Base-by-base conservation (phyloP, 2,888 invertebrate species). In the Iselma pallidipennis region DNA sequence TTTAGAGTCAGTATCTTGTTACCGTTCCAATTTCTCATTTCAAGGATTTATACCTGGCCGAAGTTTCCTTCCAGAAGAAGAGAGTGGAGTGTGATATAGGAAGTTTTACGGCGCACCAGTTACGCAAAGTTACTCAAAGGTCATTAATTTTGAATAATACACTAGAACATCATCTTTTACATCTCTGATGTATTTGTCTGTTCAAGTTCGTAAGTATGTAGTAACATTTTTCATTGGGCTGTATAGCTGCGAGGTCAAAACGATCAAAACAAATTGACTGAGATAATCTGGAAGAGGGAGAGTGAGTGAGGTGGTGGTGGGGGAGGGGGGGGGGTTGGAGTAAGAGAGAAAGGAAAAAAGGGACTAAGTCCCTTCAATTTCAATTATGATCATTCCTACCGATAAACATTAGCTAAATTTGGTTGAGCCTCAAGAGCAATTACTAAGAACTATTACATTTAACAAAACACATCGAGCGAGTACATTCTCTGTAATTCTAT, bases 331-430 rank as follows among this genome's bases (percentile, higher is more conserved):
- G n/a, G n/a, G n/a, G n/a, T n/a, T n/a, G n/a, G n/a, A n/a, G n/a
- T n/a, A n/a, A 45, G 19, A 45, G n/a, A n/a, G 19, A 2, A 1
- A 5, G n/a, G 4, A 9, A n/a, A 45, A 10, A 23, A 23, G 3
- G 19, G 4, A 21, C 6, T 2, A 9, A 37, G 9, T 37, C 23
- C 4, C 42, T 5, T 23, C 19, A 45, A 45, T 45, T 45, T 45
- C 23, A 45, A 45, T 45, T 45, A 45, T 23, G n/a, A 45, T 45
- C 21, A 45, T 45, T 45, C 12, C 45, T 45, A 23, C 45, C 52
- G 64, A 64, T 64, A 64, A 64, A 64, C 64, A 64, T 64, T 59
- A 64, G 60, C 55, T 54, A 61, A 64, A 64, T 64, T 64, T 64
- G 64, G 60, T 61, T 64, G 58, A 64, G 60, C 60, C 61, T 57